Evolutionary conservation across 2,113 vertebrate species (phyloP).

Genomic region (Sapayoa aenigma): DNA sequence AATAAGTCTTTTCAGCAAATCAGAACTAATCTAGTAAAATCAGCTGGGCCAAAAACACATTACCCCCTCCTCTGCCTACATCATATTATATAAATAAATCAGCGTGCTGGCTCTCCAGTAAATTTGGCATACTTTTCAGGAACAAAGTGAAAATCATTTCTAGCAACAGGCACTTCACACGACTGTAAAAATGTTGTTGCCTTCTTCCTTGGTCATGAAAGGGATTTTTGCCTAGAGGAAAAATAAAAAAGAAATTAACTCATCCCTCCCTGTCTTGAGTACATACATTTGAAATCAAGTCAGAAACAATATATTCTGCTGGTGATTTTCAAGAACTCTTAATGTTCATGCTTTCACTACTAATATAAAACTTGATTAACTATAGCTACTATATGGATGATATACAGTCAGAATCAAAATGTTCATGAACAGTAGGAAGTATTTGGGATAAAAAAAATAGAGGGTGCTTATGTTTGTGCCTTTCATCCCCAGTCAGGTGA

Average conservation of each 20-base stretch:
- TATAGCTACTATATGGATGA: not conserved
- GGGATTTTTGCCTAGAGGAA: not conserved
- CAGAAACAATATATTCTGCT: not conserved
- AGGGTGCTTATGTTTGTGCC: not conserved
- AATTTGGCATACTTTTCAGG: slow-evolving; percentile 49
- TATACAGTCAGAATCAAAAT: not conserved
- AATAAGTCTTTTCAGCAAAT: not conserved
- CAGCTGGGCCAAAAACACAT: not conserved
- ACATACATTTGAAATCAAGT: not conserved
- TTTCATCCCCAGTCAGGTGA: not conserved
- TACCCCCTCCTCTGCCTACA: not conserved
- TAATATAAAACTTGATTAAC: not conserved
- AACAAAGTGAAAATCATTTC: slow-evolving; percentile 45
- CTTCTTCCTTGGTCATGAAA: not conserved
- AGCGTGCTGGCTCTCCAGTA: not conserved
- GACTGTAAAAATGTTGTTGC: not conserved
- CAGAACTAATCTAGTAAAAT: not conserved
- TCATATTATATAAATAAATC: slow-evolving; percentile 17
- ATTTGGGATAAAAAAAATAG: not conserved
- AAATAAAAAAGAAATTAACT: not conserved
- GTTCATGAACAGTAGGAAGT: not conserved
- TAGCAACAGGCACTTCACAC: not conserved
- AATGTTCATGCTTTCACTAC: not conserved
- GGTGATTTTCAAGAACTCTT: not conserved
- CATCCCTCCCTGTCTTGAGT: not conserved